phyloP scores from a whole-genome alignment of 2,113 vertebrate species.

The Scolopax mira region DNA sequence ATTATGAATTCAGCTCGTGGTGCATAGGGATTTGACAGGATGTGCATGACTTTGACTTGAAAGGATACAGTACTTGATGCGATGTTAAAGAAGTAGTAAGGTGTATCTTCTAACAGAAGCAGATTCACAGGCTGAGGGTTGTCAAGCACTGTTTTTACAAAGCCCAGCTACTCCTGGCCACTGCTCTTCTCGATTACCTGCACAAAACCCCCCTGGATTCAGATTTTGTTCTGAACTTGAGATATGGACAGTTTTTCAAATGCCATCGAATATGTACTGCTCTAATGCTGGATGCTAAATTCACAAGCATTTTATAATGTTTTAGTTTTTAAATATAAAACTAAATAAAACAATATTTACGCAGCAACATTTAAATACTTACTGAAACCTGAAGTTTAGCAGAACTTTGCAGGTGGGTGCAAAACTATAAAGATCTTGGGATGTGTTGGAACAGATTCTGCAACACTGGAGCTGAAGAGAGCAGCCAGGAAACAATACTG shows the following conservation, averaged over 20 bases:
- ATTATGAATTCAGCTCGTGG: neutral
- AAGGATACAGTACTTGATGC: neutral
- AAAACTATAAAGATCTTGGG: neutral
- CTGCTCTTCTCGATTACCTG: neutral
- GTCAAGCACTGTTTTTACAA: neutral
- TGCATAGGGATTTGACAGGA: neutral
- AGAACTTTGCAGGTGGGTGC: neutral
- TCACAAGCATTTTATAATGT: neutral
- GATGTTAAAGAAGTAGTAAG: neutral
- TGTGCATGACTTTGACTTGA: neutral
- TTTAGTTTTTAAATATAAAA: neutral
- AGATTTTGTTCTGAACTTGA: neutral
- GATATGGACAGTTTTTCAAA: neutral
- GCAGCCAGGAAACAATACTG: neutral
- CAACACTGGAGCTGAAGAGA: neutral
- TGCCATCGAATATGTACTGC: neutral
- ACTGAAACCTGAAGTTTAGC: fast-evolving
- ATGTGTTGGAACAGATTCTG: neutral
- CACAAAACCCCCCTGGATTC: neutral
- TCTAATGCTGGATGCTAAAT: neutral
- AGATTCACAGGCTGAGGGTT: neutral
- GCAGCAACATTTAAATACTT: neutral
- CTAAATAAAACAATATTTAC: fast-evolving
- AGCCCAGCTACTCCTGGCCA: neutral
- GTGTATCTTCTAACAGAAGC: neutral